Percentiles rank a stretch among this genome's conserved stretches.
Evolutionary conservation across 2,113 vertebrate genomes (phyloP).

Genomic region (Salvelinus namaycush): DNA sequence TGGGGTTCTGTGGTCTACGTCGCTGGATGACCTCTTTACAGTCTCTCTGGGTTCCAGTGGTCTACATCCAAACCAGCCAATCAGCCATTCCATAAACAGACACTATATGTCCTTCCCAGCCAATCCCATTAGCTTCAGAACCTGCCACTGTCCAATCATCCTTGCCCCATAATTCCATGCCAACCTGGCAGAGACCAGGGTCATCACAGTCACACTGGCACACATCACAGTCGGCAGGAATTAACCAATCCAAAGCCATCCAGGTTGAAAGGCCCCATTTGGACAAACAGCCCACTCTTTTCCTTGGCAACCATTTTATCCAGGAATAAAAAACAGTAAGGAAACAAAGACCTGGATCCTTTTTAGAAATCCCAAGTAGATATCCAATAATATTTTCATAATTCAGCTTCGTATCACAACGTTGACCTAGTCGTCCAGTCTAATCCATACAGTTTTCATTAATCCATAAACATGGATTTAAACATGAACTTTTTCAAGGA

Average conservation of each 20-base stretch:
- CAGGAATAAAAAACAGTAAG: neutral
- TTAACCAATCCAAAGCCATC: slow-evolving; percentile 2
- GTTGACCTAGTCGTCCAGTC: slow-evolving; percentile 1
- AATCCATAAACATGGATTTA: slow-evolving; percentile 42
- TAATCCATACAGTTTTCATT: slow-evolving; percentile 23
- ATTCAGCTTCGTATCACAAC: neutral
- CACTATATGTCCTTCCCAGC: neutral
- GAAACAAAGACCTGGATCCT: neutral
- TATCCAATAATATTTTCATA: neutral
- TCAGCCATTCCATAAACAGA: slow-evolving; percentile 7
- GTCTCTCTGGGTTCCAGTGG: neutral
- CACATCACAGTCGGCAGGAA: neutral
- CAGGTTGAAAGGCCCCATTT: neutral
- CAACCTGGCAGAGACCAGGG: slow-evolving; percentile 7
- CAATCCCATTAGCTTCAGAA: slow-evolving; percentile 22
- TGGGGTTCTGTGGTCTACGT: no score
- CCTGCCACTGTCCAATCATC: neutral
- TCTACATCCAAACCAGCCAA: neutral
- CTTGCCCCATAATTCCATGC: neutral
- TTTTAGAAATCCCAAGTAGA: neutral
- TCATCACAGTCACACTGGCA: neutral
- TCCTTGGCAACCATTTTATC: neutral
- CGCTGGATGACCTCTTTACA: slow-evolving; percentile 1
- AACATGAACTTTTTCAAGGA: slow-evolving; percentile 13
- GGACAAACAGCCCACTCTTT: slow-evolving; percentile 4